phyloP scores from a whole-genome alignment of 2,888 invertebrate genomes.

The Cylloceria caligata region DNA sequence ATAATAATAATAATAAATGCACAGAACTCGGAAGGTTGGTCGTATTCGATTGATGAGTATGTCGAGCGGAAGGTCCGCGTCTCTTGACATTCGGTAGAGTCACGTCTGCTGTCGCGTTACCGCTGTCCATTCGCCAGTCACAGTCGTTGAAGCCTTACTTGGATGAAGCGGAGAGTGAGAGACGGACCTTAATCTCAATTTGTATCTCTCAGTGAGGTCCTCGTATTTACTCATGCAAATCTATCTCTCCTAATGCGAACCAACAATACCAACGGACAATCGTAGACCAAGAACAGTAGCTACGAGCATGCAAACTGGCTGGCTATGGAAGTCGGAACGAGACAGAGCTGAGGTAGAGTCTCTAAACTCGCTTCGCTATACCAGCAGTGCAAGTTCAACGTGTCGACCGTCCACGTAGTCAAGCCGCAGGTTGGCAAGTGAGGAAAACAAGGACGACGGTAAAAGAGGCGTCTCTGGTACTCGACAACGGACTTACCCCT shows the following conservation, averaged over 20 bases:
- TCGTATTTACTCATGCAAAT: slow-evolving; percentile 78
- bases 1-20: slow-evolving; percentile 35
- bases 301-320: slow-evolving; percentile 63
- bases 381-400: slow-evolving; percentile 54
- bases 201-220: slow-evolving; percentile 69
- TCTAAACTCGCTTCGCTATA: slow-evolving; percentile 46
- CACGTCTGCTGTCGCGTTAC: slow-evolving; percentile 41
- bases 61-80: slow-evolving; percentile 30
- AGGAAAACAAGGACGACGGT: slow-evolving; percentile 33
- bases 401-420: slow-evolving; percentile 40
- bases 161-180: slow-evolving; percentile 61
- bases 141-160: slow-evolving; percentile 52
- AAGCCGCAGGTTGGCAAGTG: slow-evolving; percentile 36
- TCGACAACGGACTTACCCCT: slow-evolving; percentile 43
- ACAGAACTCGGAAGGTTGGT: slow-evolving; percentile 27
- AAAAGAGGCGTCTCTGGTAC: slow-evolving; percentile 25
- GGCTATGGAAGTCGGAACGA: slow-evolving; percentile 44
- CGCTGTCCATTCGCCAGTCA: slow-evolving; percentile 46
- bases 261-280: slow-evolving; percentile 63
- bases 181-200: slow-evolving; percentile 76
- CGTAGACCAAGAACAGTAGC: slow-evolving; percentile 38
- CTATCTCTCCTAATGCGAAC: slow-evolving; percentile 71
- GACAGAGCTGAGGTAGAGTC: slow-evolving; percentile 40
- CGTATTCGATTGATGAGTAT: slow-evolving; percentile 26
- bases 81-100: slow-evolving; percentile 25